Evolutionary conservation across 2,888 invertebrate species (phyloP).

Genomic region (Caradrina clavipalpis): DNA sequence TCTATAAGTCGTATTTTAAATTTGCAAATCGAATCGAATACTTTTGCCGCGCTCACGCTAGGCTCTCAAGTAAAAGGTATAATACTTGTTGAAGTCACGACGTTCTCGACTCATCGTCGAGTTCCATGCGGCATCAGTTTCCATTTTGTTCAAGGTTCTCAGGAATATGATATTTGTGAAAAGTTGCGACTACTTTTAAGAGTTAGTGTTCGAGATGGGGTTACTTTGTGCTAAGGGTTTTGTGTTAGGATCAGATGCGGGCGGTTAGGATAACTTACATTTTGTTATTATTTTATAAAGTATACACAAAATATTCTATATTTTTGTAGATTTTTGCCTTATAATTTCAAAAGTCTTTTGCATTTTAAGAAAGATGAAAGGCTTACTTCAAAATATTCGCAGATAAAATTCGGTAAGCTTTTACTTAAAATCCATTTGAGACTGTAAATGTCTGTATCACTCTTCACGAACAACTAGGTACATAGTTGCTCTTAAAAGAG

Average conservation of each 20-base stretch:
- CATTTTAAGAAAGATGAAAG: background rate
- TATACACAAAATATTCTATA: background rate
- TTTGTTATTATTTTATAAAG: background rate
- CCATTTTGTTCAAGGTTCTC: slow-evolving; percentile 35
- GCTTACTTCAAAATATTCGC: background rate
- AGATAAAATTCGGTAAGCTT: background rate
- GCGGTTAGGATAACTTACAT: slow-evolving; percentile 4
- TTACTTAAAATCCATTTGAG: background rate
- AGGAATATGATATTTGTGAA: slow-evolving; percentile 43
- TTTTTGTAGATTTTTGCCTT: slow-evolving; percentile 1
- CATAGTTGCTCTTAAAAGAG: background rate
- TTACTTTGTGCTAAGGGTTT: slow-evolving; percentile 21
- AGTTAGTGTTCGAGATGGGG: slow-evolving; percentile 17
- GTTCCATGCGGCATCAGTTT: slow-evolving; percentile 47
- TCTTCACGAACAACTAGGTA: background rate
- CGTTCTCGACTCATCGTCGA: slow-evolving; percentile 7
- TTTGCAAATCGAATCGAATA: background rate
- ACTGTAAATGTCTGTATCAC: background rate
- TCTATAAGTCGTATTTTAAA: no score
- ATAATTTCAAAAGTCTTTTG: background rate
- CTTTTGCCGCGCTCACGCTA: background rate
- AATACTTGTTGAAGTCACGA: slow-evolving; percentile 42
- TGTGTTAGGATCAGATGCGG: slow-evolving; percentile 2
- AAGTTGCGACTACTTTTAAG: slow-evolving; percentile 24
- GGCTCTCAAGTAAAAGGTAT: slow-evolving; percentile 4